phyloP scores from a whole-genome alignment of 1,140 invertebrate genomes.

The Ctenoplectra terminalis region DNA sequence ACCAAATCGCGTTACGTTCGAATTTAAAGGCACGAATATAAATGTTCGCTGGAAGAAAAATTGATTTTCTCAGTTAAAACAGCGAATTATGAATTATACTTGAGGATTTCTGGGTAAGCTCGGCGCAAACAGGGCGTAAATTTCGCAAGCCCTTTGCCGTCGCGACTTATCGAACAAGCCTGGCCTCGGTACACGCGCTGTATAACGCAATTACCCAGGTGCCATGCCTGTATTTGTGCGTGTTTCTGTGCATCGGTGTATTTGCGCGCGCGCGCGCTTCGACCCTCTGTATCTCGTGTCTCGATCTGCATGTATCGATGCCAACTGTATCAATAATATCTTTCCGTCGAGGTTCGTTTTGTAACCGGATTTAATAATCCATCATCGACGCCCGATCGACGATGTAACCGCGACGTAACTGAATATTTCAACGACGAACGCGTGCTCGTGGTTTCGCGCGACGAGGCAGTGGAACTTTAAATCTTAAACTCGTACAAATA shows the following conservation, averaged over 20 bases:
- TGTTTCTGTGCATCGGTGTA: neutral
- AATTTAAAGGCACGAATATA: slow-evolving; percentile 22
- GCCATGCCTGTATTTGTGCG: neutral
- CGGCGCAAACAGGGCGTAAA: slow-evolving; percentile 55
- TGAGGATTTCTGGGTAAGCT: slow-evolving; percentile 46
- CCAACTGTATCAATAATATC: slow-evolving; percentile 21
- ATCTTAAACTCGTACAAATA: too few species aligned
- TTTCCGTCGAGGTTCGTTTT: slow-evolving; percentile 19
- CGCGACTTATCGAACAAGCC: slow-evolving; percentile 57
- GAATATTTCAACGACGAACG: slow-evolving; percentile 13
- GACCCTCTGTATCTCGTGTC: slow-evolving; percentile 9
- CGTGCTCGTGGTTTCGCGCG: neutral
- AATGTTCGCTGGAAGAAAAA: slow-evolving; percentile 15
- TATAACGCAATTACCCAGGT: slow-evolving; percentile 57
- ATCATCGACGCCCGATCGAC: slow-evolving; percentile 7
- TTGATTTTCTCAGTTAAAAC: neutral
- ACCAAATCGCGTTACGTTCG: neutral
- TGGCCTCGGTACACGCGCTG: slow-evolving; percentile 27
- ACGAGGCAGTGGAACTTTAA: too few species aligned
- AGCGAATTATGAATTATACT: slow-evolving; percentile 12
- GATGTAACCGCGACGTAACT: neutral
- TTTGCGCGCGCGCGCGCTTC: neutral
- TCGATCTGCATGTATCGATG: slow-evolving; percentile 28
- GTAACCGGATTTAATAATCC: slow-evolving; percentile 38
- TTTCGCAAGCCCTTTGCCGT: slow-evolving; percentile 44